Evolutionary conservation across 1,140 invertebrate genomes (phyloP).

Genomic region (Lasioglossum baleicum): DNA sequence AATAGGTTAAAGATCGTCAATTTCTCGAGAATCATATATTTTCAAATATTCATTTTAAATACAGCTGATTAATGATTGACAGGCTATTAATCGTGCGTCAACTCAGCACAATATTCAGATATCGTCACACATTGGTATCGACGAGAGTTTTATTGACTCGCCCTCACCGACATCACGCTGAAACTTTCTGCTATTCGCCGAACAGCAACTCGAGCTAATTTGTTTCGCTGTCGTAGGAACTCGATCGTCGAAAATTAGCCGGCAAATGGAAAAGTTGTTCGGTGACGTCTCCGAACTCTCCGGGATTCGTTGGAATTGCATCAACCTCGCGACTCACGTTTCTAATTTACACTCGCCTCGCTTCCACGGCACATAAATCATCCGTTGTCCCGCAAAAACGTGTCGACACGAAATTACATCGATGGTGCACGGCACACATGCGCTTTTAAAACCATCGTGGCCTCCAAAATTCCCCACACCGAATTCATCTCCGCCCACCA

Average conservation of each 20-base stretch:
- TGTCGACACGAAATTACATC: slow-evolving; percentile 19
- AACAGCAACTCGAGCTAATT: background rate
- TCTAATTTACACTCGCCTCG: slow-evolving; percentile 31
- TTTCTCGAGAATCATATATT: too few relatives aligned
- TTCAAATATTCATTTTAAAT: too few relatives aligned
- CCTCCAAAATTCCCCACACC: too few relatives aligned
- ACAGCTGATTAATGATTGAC: too few relatives aligned
- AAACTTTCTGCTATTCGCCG: background rate
- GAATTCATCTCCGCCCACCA: too few relatives aligned
- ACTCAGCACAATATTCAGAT: too few relatives aligned
- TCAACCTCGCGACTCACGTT: background rate
- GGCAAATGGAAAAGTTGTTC: background rate
- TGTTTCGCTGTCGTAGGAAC: background rate
- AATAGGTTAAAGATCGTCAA: too few relatives aligned
- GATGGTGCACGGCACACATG: background rate
- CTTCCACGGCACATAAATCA: background rate
- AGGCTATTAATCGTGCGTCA: too few relatives aligned
- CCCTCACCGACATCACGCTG: background rate
- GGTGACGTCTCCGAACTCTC: background rate
- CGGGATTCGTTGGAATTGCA: background rate
- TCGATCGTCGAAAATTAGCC: background rate
- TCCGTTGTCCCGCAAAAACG: background rate
- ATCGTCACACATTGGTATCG: too few relatives aligned
- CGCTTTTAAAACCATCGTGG: background rate
- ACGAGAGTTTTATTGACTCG: too few relatives aligned